These are phyloP conservation scores for Rattus rattus DNA, from an alignment of 2,113 vertebrate genomes.

Conservation along the genomic window DNA sequence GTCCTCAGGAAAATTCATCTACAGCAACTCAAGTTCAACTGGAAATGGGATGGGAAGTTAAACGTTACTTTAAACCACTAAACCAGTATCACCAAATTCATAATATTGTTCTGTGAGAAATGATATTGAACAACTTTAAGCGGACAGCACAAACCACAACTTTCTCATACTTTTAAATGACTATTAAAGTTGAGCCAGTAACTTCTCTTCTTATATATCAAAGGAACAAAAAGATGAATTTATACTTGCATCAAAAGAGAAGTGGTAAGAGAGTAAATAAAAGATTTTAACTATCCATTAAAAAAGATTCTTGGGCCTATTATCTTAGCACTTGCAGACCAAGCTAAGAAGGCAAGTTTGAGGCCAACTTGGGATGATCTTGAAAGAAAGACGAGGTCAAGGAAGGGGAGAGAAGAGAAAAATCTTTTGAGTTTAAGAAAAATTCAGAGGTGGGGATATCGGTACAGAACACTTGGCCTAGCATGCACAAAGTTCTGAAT, in stretches of 20 bases:
- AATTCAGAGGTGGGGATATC: not conserved
- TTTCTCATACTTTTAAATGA: conserved; percentile 8
- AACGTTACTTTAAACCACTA: conserved; percentile 30
- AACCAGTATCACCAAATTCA: not conserved
- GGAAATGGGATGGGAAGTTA: conserved; percentile 14
- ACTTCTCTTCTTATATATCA: conserved; percentile 26
- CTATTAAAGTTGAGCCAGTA: not conserved
- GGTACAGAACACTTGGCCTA: not conserved
- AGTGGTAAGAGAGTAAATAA: conserved; percentile 15
- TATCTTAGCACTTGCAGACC: not conserved
- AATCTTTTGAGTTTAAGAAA: not conserved
- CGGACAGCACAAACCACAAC: conserved; percentile 10
- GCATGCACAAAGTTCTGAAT: not conserved
- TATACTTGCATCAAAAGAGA: conserved; percentile 15
- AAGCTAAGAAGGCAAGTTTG: not conserved
- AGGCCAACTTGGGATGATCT: not conserved
- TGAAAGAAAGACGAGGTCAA: not conserved
- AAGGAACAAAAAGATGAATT: not conserved
- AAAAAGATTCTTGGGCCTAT: not conserved
- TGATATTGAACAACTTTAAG: not conserved
- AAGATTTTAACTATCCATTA: not conserved
- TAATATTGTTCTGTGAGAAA: not conserved
- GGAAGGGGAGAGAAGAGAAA: not conserved
- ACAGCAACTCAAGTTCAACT: not conserved
- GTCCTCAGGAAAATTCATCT: conserved; percentile 28